Base-by-base conservation (phyloP, 2,888 invertebrate genomes). In the Podotricha telesiphe region DNA sequence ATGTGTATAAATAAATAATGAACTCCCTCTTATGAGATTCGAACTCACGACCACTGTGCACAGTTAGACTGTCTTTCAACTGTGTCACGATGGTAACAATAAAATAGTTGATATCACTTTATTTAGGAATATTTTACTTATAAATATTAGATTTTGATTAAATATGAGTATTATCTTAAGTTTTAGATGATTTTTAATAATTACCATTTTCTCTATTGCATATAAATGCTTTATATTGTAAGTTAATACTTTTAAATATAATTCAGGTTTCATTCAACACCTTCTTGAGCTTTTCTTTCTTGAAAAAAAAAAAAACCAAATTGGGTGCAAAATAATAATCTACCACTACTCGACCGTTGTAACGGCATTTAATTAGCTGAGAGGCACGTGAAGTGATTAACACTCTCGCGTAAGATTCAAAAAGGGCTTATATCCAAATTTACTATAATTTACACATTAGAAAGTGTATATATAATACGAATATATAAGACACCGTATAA, bases 121-220 rank as follows among this genome's bases (percentile, higher is more conserved):
- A 45, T 15, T 45, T n/a, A n/a, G n/a, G n/a, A 45, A 15, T 48
- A 48, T 17, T 11, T 48, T 19, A 48, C 37, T 8, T 50, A 50
- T 19, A 51, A 22, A 28, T 51, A 19, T 51, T 51, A 19, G 22
- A 53, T 53, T 28, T 55, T 4, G 1, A 34, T 55, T 53, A 55
- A 17, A 55, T 37, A 55, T 55, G 55, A 55, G 34, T 55, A 55
- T 55, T 55, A 37, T 53, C 3, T 37, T n/a, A n/a, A n/a, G n/a
- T n/a, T n/a, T n/a, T n/a, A n/a, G n/a, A n/a, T n/a, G n/a, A n/a
- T n/a, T n/a, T 37, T 37, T 8, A 6, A 8, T 37, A 28, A 28
- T 37, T 37, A 7, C 37, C 1, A 8, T 1, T 37, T 37, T 8
- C 37, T 37, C 5, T 8, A n/a, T 8, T 8, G 1, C 1, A 37